These are phyloP conservation scores for Lordiphosa andalusiaca DNA, from an alignment of 2,888 invertebrate genomes.

Conservation along the genomic window DNA sequence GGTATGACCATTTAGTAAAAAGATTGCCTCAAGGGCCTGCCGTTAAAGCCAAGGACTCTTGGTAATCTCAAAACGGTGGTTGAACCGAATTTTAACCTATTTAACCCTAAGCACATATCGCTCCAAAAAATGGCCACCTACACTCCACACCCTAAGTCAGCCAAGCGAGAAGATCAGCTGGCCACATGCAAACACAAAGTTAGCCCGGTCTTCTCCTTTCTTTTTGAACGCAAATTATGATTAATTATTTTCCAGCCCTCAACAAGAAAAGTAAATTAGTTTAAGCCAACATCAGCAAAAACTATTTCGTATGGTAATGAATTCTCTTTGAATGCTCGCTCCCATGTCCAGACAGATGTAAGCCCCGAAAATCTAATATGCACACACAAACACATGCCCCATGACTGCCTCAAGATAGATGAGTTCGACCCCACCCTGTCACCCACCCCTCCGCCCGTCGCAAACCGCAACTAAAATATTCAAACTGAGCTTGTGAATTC, in stretches of 20 bases:
- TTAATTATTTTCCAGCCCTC: too few relatives aligned
- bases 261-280: background rate
- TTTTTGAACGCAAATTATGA: conserved; percentile 5
- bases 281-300: background rate
- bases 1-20: too few relatives aligned
- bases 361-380: conserved; percentile 7
- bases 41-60: too few relatives aligned
- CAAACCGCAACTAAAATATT: conserved; percentile 46
- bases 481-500: conserved; percentile 54
- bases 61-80: too few relatives aligned
- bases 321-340: conserved; percentile 6
- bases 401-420: conserved; percentile 15
- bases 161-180: background rate
- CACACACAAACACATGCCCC: conserved; percentile 6
- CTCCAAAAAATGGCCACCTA: too few relatives aligned
- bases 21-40: too few relatives aligned
- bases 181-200: background rate
- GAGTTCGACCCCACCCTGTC: conserved; percentile 1
- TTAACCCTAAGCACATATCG: too few relatives aligned
- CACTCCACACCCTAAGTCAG: too few relatives aligned
- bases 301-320: background rate
- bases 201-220: too few relatives aligned
- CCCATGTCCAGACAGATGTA: conserved; percentile 3
- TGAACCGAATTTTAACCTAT: too few relatives aligned
- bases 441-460: conserved; percentile 7